Percentiles rank a stretch among this genome's conserved stretches.
These are phyloP conservation scores for Ceratina australensis DNA, from an alignment of 1,140 invertebrate species.

Conservation along the genomic window DNA sequence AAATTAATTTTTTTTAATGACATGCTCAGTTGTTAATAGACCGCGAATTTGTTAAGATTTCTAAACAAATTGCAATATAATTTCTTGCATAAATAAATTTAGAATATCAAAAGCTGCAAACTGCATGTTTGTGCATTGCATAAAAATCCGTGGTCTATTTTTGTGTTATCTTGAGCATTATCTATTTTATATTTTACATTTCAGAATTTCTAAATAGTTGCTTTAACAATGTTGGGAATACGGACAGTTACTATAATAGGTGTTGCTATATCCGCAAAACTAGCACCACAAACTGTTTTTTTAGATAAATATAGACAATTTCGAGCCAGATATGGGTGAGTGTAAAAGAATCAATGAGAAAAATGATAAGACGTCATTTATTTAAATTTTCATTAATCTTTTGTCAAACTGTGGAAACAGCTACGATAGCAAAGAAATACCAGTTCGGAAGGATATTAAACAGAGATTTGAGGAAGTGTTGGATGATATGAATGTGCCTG, in stretches of 20 bases:
- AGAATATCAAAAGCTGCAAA: too few relatives aligned
- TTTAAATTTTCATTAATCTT: slow-evolving; percentile 27
- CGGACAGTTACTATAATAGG: background rate
- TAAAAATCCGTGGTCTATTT: background rate
- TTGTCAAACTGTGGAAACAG: slow-evolving; percentile 19
- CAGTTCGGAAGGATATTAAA: slow-evolving; percentile 72
- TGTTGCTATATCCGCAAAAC: slow-evolving; percentile 46
- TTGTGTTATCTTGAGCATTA: background rate
- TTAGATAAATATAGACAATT: slow-evolving; percentile 79
- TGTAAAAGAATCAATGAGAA: slow-evolving; percentile 37
- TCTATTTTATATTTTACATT: background rate
- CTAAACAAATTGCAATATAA: too few relatives aligned
- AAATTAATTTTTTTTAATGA: too few relatives aligned
- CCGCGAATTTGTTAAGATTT: too few relatives aligned
- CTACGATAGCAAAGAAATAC: slow-evolving; percentile 71
- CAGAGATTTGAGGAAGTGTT: slow-evolving; percentile 78
- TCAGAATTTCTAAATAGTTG: background rate
- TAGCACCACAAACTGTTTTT: slow-evolving; percentile 80
- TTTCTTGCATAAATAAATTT: too few relatives aligned
- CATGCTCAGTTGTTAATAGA: too few relatives aligned
- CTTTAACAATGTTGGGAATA: background rate
- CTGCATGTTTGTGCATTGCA: too few relatives aligned
- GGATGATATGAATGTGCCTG: slow-evolving; percentile 78
- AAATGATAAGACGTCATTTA: slow-evolving; percentile 2
- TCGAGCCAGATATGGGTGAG: slow-evolving; percentile 80